phyloP scores from a whole-genome alignment of 2,888 invertebrate genomes.

The Augiades crinisus region DNA sequence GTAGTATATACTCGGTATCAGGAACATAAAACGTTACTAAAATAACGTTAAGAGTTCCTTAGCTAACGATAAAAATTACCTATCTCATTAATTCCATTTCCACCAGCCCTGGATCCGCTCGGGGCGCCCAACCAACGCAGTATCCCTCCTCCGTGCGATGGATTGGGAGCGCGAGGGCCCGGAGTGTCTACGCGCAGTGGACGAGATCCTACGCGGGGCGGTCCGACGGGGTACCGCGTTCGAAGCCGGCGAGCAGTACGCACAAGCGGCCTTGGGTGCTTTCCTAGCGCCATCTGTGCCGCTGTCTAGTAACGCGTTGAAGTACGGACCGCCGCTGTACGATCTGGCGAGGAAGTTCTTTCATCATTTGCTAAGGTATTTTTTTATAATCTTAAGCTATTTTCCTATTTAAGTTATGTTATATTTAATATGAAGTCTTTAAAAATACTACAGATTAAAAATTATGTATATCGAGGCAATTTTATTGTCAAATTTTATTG shows the following conservation, averaged over 20 bases:
- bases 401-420: not conserved
- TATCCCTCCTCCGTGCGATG: slow-evolving; percentile 78
- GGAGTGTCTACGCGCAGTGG: slow-evolving; percentile 87
- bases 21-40: no score
- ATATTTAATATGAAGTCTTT: no score
- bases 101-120: slow-evolving; percentile 65
- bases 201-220: slow-evolving; percentile 60
- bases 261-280: slow-evolving; percentile 90
- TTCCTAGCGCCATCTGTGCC: slow-evolving; percentile 88
- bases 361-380: slow-evolving; percentile 89
- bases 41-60: no score
- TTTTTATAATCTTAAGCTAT: slow-evolving; percentile 15
- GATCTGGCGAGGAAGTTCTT: slow-evolving; percentile 93
- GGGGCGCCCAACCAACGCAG: slow-evolving; percentile 56
- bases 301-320: slow-evolving; percentile 83
- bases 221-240: slow-evolving; percentile 40
- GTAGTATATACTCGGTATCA: no score
- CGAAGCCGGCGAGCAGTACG: slow-evolving; percentile 43
- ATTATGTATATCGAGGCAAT: no score
- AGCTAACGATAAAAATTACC: no score
- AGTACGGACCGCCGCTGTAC: slow-evolving; percentile 88
- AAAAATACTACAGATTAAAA: no score
- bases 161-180: slow-evolving; percentile 91
- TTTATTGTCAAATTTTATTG: no score
- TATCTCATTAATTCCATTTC: no score